Base-by-base conservation (phyloP, 30 jellyfish, hydroid and myxozoan species). In the Cassiopea xamachana region DNA sequence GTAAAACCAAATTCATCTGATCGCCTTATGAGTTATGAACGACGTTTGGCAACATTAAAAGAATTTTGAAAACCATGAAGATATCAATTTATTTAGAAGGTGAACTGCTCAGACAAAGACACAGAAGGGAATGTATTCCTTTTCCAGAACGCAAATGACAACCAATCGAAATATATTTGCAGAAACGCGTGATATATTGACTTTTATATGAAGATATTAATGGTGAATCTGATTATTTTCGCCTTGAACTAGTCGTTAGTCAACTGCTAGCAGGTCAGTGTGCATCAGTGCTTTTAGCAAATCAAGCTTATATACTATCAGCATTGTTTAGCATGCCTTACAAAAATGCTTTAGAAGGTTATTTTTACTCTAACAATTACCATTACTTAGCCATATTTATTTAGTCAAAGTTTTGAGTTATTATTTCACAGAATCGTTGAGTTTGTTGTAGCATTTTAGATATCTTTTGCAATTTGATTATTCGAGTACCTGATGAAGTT, bases 21-120 rank as follows among this genome's bases (percentile, higher is more conserved):
- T 87, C 94, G 89, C 94, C 94, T 87, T 87, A 87, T 19, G 77
- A 87, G 55, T 69, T 77, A 59, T 50, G 58, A 87, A 69, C 84
- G 79, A 76, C 94, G 77, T 75, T 75, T 47, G 77, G 85, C 67
- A 87, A 80, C 86, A 75, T 87, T 61, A 46, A 87, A 27, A 44
- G 84, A 45, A 79, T 64, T 45, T 70, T 62, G 19, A 43, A 64
- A 61, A 76, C 90, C 90, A 82, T 82, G 46, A 45, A 62, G 82
- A 27, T 70, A 62, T 82, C 79, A 43, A 44, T 19, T 70, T 60
- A 44, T 12, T 50, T 78, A 1, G 51, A 43, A 18, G 51, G 50
- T 15, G 27, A 70, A 71, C 12, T 71, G 80, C 10, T n/a, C 80
- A 8, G 80, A 19, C 7, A 71, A 14, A 19, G 80, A 19, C 77